phyloP scores from a whole-genome alignment of 2,113 vertebrate genomes.

The Peromyscus leucopus region DNA sequence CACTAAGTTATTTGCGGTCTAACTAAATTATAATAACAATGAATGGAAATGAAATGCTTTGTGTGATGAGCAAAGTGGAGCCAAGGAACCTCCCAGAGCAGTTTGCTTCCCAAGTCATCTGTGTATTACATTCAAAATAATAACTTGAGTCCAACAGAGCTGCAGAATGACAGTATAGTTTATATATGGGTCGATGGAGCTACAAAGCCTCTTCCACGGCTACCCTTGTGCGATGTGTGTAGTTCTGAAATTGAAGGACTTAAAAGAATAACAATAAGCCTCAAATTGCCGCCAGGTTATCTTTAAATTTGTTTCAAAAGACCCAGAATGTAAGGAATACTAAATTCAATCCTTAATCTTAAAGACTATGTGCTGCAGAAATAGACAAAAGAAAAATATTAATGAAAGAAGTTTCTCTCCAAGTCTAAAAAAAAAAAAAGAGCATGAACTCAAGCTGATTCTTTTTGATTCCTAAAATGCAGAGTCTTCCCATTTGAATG shows the following conservation, averaged over 20 bases:
- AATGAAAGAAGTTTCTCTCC: neutral
- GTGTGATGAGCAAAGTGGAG: constrained; percentile 25
- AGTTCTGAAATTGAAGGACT: constrained; percentile 40
- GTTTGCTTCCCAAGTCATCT: constrained; percentile 40
- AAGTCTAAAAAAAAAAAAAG: constrained; percentile 12
- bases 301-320: constrained; percentile 28
- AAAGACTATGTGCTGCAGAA: constrained; percentile 7
- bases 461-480: constrained; percentile 12
- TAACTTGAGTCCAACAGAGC: constrained; percentile 3
- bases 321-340: neutral
- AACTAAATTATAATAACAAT: constrained; percentile 49
- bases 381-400: constrained; percentile 43
- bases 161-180: constrained; percentile 32
- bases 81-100: constrained; percentile 30
- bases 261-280: constrained; percentile 17
- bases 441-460: neutral
- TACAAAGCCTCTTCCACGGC: neutral
- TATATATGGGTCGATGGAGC: neutral
- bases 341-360: constrained; percentile 35
- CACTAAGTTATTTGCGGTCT: constrained; percentile 46
- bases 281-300: constrained; percentile 6
- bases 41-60: constrained; percentile 46
- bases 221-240: neutral
- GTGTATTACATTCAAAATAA: constrained; percentile 38
- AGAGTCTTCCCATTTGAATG: constrained; percentile 18